phyloP scores from a whole-genome alignment of 2,888 invertebrate species.

The Drosophila melanocephala region DNA sequence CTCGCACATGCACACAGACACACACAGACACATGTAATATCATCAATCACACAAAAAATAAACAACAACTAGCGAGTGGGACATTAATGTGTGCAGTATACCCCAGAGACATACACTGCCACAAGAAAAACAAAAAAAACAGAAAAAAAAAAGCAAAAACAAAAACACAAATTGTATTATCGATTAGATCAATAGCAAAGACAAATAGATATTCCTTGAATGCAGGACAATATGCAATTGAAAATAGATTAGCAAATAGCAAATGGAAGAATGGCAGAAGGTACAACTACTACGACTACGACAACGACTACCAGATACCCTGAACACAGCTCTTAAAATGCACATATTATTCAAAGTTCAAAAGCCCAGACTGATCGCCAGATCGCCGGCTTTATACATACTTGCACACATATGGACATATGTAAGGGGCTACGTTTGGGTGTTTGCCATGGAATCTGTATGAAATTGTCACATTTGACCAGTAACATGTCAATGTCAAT shows the following conservation, averaged over 20 bases:
- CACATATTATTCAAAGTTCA: neutral
- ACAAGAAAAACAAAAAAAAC: neutral
- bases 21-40: constrained; percentile 53
- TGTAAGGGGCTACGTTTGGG: too few species aligned
- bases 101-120: constrained; percentile 12
- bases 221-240: constrained; percentile 1
- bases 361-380: too few species aligned
- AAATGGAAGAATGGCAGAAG: neutral
- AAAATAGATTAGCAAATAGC: neutral
- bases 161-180: neutral
- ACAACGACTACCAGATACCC: neutral
- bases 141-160: neutral
- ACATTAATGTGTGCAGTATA: constrained; percentile 8
- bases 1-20: constrained; percentile 4
- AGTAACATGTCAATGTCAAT: neutral
- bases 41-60: constrained; percentile 57
- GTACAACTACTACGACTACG: neutral
- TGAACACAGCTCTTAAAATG: neutral
- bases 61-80: constrained; percentile 3
- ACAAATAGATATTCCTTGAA: neutral
- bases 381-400: neutral
- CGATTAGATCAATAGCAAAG: neutral
- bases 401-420: neutral
- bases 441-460: neutral
- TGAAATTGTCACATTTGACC: neutral